These are phyloP conservation scores for Ceryle rudis DNA, from an alignment of 2,797 vertebrate genomes.

Conservation along the genomic window DNA sequence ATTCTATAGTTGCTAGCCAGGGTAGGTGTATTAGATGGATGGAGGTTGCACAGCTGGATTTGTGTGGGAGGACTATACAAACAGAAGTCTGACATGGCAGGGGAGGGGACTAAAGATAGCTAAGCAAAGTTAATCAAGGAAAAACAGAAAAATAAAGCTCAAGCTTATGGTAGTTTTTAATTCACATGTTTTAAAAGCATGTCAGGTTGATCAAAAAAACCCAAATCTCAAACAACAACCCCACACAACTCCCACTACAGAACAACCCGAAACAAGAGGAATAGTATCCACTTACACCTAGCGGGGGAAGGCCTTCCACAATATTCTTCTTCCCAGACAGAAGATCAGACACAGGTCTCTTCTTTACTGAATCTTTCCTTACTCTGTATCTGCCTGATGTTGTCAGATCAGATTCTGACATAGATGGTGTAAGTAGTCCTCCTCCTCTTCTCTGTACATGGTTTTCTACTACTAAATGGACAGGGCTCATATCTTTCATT, in stretches of 20 bases:
- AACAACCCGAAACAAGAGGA: neutral
- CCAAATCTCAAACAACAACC: neutral
- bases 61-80: neutral
- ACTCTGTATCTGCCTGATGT: slow-evolving; percentile 83
- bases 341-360: slow-evolving; percentile 91
- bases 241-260: neutral
- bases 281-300: slow-evolving; percentile 84
- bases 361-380: slow-evolving; percentile 88
- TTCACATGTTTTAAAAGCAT: neutral
- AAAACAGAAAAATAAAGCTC: neutral
- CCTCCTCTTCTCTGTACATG: slow-evolving; percentile 75
- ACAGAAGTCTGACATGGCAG: neutral
- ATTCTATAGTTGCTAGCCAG: neutral
- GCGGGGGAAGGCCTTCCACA: slow-evolving; percentile 91
- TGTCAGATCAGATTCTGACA: slow-evolving; percentile 93
- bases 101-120: neutral
- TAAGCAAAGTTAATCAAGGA: neutral
- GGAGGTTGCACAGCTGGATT: neutral
- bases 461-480: slow-evolving; percentile 76
- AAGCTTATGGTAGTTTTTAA: neutral
- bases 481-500: slow-evolving; percentile 52
- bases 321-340: slow-evolving; percentile 87
- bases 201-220: neutral
- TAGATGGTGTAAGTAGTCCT: slow-evolving; percentile 86
- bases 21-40: neutral